A percentile compares a stretch with the other conserved stretches of the same genome.
Conservation (phyloP, 2,888 invertebrate genomes). For the Caradrina kadenii region DNA sequence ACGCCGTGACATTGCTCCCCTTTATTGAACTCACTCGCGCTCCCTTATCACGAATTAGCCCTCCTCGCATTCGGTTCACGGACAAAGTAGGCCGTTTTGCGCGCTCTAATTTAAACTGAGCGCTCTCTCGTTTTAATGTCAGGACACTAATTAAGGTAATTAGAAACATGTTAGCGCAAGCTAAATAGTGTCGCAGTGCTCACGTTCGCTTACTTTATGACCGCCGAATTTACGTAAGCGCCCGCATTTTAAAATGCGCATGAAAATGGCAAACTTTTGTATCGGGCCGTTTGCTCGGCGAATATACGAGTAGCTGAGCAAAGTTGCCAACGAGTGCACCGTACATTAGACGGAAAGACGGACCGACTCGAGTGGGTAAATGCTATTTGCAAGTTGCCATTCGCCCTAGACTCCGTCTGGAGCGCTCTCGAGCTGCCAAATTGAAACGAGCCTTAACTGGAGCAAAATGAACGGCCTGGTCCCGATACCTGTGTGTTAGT, state of each 20-base stretch:
- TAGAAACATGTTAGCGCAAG: slow-evolving; percentile 81
- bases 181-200: slow-evolving; percentile 70
- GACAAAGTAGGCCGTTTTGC: slow-evolving; percentile 83
- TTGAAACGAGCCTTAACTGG: slow-evolving; percentile 82
- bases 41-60: slow-evolving; percentile 87
- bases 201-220: slow-evolving; percentile 62
- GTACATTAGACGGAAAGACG: slow-evolving; percentile 76
- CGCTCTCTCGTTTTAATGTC: slow-evolving; percentile 81
- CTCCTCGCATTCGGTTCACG: slow-evolving; percentile 84
- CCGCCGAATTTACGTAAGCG: slow-evolving; percentile 41
- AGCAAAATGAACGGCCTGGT: slow-evolving; percentile 78
- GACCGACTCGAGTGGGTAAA: slow-evolving; percentile 78
- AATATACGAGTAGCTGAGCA: slow-evolving; percentile 65
- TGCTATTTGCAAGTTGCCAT: slow-evolving; percentile 85
- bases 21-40: slow-evolving; percentile 82
- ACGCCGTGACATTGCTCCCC: slow-evolving; percentile 81
- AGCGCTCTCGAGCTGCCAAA: slow-evolving; percentile 83
- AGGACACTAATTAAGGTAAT: slow-evolving; percentile 87
- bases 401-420: slow-evolving; percentile 74
- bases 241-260: slow-evolving; percentile 42
- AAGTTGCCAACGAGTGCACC: slow-evolving; percentile 77
- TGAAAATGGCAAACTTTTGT: slow-evolving; percentile 53
- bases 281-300: slow-evolving; percentile 64
- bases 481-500: slow-evolving; percentile 74
- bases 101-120: slow-evolving; percentile 85